Percentiles rank a stretch among this genome's conserved stretches.
These are phyloP conservation scores for Eurois occulta DNA, from an alignment of 2,888 invertebrate genomes.

Conservation along the genomic window DNA sequence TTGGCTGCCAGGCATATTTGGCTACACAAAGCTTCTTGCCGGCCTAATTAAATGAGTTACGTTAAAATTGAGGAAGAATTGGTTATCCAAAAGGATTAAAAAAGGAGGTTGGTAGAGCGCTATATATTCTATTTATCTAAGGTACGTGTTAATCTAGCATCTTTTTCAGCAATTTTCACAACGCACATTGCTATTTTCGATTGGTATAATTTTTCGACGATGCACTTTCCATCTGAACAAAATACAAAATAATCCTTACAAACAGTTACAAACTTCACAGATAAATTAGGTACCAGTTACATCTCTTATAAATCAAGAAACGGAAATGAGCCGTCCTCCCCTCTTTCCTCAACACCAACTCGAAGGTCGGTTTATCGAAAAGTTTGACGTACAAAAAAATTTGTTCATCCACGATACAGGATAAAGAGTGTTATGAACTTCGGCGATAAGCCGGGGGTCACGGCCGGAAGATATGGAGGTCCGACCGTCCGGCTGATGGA, in stretches of 20 bases:
- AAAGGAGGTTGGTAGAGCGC: not conserved
- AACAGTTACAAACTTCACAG: not conserved
- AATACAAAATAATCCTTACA: not conserved
- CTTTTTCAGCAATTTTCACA: not conserved
- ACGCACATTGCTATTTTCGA: not conserved
- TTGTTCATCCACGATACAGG: slow-evolving; percentile 62
- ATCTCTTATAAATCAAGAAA: slow-evolving; percentile 1
- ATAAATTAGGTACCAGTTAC: not conserved
- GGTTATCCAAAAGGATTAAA: not conserved
- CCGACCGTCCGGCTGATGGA: slow-evolving; percentile 25
- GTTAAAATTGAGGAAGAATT: not conserved
- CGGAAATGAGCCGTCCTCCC: slow-evolving; percentile 12
- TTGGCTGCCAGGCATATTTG: not conserved
- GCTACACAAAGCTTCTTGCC: not conserved
- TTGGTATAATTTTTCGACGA: not conserved
- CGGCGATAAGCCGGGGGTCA: slow-evolving; percentile 62
- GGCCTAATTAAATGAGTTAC: not conserved
- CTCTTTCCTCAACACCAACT: not conserved
- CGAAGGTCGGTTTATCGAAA: slow-evolving; percentile 38
- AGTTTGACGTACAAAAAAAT: slow-evolving; percentile 60
- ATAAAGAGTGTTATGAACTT: slow-evolving; percentile 64
- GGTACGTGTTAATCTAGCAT: not conserved
- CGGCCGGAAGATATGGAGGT: slow-evolving; percentile 52
- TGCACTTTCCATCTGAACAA: not conserved
- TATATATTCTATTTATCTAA: not conserved